phyloP scores from a whole-genome alignment of 2,113 vertebrate genomes.

The Pachyramphus minor region DNA sequence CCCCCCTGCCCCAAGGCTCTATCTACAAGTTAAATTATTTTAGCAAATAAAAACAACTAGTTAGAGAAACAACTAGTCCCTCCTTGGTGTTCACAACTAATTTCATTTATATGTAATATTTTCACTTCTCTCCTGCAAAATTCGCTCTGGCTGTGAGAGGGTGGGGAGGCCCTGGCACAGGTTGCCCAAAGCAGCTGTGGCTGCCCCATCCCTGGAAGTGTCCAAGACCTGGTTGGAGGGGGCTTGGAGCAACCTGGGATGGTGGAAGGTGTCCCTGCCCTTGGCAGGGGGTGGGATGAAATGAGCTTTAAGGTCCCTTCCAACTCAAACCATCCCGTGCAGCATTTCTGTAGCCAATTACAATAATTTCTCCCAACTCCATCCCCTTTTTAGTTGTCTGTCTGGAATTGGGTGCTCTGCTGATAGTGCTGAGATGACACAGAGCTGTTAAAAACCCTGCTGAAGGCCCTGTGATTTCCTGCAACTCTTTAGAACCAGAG shows the following conservation, averaged over 20 bases:
- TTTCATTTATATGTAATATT: not conserved
- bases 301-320: not conserved
- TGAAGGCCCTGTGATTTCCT: not conserved
- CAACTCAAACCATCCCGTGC: not conserved
- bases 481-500: not conserved
- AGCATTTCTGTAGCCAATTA: not conserved
- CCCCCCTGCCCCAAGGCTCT: accelerated
- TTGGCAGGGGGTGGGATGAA: not conserved
- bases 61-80: not conserved
- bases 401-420: not conserved
- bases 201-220: not conserved
- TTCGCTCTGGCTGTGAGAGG: not conserved
- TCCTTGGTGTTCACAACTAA: not conserved
- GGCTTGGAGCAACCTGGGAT: not conserved
- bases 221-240: not conserved
- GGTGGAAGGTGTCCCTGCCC: not conserved
- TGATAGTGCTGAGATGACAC: not conserved
- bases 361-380: not conserved
- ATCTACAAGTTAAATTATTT: not conserved
- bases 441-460: not conserved
- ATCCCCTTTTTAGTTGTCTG: not conserved
- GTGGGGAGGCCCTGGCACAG: not conserved
- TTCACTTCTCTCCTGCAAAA: not conserved
- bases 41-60: not conserved
- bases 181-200: not conserved